phyloP scores from a whole-genome alignment of 2,888 invertebrate species.

The Scaptomyza flava region DNA sequence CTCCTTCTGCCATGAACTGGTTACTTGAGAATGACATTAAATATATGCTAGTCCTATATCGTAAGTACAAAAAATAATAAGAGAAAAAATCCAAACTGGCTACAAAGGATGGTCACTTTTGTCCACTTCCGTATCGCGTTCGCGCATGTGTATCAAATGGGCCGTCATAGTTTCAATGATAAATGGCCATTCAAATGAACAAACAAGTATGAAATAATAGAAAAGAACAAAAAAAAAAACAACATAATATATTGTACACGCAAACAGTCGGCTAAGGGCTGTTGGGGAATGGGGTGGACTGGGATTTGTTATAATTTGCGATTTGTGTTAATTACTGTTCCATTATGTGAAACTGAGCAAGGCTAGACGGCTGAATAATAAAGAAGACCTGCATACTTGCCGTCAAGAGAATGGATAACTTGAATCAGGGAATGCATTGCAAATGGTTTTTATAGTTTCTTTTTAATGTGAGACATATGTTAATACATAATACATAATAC shows the following conservation, averaged over 20 bases:
- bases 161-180: slow-evolving; percentile 72
- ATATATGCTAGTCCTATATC: slow-evolving; percentile 28
- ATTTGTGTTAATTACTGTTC: slow-evolving; percentile 74
- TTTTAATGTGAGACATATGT: no score
- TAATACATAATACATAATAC: no score
- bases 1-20: slow-evolving; percentile 42
- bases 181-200: slow-evolving; percentile 60
- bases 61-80: slow-evolving; percentile 8
- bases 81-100: slow-evolving; percentile 51
- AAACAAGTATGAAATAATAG: slow-evolving; percentile 44
- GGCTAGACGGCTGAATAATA: slow-evolving; percentile 17
- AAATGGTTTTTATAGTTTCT: no score
- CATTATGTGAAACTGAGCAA: slow-evolving; percentile 52
- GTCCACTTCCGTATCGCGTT: slow-evolving; percentile 57
- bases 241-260: slow-evolving; percentile 27
- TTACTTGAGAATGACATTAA: slow-evolving; percentile 68
- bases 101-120: slow-evolving; percentile 61
- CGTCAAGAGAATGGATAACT: neutral
- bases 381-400: slow-evolving; percentile 28
- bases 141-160: slow-evolving; percentile 68
- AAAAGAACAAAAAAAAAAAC: slow-evolving; percentile 11
- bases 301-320: slow-evolving; percentile 71
- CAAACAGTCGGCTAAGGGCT: slow-evolving; percentile 35
- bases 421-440: neutral
- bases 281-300: slow-evolving; percentile 8